phyloP scores from a whole-genome alignment of 53 echinoderm and acorn worm species.

The Temnopleurus reevesii region DNA sequence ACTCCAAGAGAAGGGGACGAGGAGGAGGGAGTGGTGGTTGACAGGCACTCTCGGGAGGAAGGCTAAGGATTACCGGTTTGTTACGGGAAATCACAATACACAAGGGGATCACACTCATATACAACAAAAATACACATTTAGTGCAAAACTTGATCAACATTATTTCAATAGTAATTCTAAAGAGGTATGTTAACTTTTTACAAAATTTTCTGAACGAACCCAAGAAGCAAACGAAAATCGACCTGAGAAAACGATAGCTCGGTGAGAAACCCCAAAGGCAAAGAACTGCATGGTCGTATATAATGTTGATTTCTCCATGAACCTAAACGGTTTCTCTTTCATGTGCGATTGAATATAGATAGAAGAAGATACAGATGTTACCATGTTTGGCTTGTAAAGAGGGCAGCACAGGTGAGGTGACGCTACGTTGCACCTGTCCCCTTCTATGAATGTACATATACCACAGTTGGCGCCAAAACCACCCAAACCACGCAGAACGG shows the following conservation, averaged over 20 bases:
- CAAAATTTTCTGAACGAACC: neutral
- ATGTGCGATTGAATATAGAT: conserved; percentile 8
- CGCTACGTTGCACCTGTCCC: conserved; percentile 12
- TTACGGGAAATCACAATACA: conserved; percentile 59
- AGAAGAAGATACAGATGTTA: conserved; percentile 21
- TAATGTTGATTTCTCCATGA: too few relatives aligned
- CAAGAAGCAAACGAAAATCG: neutral
- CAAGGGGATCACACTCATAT: conserved; percentile 52
- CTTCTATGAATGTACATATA: neutral
- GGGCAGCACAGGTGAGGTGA: conserved; percentile 24
- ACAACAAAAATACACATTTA: conserved; percentile 52
- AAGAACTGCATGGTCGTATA: too few relatives aligned
- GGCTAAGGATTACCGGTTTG: conserved; percentile 54
- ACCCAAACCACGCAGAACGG: neutral
- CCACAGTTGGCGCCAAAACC: conserved; percentile 24
- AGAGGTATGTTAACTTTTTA: too few relatives aligned
- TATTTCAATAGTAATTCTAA: conserved; percentile 28
- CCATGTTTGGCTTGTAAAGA: conserved; percentile 33
- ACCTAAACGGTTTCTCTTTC: too few relatives aligned
- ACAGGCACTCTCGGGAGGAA: conserved; percentile 40
- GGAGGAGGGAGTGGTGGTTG: conserved; percentile 60
- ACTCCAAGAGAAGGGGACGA: neutral
- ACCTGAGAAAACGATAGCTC: neutral
- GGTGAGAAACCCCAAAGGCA: neutral
- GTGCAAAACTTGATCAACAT: conserved; percentile 23